Evolutionary conservation across 2,888 invertebrate genomes (phyloP).

Genomic region (Heteromyza rotundicornis): DNA sequence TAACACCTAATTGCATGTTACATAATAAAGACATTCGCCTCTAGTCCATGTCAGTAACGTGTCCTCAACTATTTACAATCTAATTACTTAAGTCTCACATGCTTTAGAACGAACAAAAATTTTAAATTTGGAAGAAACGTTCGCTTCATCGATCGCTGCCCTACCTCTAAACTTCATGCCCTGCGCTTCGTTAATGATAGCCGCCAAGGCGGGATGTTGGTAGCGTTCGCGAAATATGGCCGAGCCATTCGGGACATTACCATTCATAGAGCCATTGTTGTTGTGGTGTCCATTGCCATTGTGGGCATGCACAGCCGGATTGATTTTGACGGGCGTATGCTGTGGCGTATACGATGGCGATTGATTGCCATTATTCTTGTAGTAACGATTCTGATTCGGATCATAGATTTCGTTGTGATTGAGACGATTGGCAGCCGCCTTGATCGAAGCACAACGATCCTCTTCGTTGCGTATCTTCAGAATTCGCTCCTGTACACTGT

Average conservation of each 20-base stretch:
- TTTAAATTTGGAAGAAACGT: neutral
- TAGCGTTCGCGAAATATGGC: slow-evolving; percentile 60
- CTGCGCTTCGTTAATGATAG: slow-evolving; percentile 61
- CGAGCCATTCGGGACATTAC: slow-evolving; percentile 50
- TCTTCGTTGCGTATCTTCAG: slow-evolving; percentile 61
- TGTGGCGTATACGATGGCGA: slow-evolving; percentile 50
- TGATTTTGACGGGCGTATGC: slow-evolving; percentile 47
- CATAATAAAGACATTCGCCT: no score
- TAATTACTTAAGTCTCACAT: neutral
- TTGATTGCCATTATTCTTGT: slow-evolving; percentile 48
- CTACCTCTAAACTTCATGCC: slow-evolving; percentile 61
- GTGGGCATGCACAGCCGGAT: slow-evolving; percentile 19
- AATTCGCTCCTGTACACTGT: slow-evolving; percentile 60
- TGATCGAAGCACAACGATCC: slow-evolving; percentile 56
- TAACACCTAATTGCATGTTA: no score
- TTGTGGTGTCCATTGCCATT: slow-evolving; percentile 38
- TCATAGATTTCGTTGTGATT: slow-evolving; percentile 57
- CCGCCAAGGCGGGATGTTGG: slow-evolving; percentile 61
- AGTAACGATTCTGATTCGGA: slow-evolving; percentile 61
- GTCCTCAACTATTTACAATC: no score
- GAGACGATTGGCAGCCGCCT: slow-evolving; percentile 51
- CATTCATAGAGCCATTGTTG: slow-evolving; percentile 47
- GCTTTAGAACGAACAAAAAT: neutral
- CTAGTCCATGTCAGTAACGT: no score
- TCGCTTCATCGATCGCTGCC: slow-evolving; percentile 25